Evolutionary conservation across 2,113 vertebrate genomes (phyloP).

Genomic region (Gambusia affinis): DNA sequence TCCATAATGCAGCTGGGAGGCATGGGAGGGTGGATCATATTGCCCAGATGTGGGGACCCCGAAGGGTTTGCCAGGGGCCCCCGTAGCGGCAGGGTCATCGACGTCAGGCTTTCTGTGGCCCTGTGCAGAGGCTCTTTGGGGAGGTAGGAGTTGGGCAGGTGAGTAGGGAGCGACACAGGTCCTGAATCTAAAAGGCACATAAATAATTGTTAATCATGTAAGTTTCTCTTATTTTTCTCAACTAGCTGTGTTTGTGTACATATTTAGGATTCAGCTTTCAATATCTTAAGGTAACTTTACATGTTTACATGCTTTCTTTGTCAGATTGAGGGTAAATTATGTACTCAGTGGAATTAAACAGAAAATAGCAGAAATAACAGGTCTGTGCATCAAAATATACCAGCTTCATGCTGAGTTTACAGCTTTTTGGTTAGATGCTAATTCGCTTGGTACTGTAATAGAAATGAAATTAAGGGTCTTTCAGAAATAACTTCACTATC

Average conservation of each 20-base stretch:
- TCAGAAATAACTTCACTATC: no score
- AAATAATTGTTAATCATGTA: background rate
- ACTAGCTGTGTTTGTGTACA: no score
- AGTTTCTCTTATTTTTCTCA: background rate
- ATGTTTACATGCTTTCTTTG: background rate
- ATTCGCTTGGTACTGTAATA: no score
- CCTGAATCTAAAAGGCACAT: conserved; percentile 74
- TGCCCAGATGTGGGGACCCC: conserved; percentile 88
- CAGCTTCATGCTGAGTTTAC: no score
- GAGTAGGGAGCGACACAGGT: conserved; percentile 77
- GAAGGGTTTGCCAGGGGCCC: conserved; percentile 86
- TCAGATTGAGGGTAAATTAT: background rate
- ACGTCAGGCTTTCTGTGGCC: conserved; percentile 71
- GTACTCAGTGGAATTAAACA: background rate
- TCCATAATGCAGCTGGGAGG: conserved; percentile 97
- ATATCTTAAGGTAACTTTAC: background rate
- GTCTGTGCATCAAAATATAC: no score
- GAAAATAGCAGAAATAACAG: no score
- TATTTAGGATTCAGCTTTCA: no score
- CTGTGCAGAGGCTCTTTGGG: conserved; percentile 84
- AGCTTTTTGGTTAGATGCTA: no score
- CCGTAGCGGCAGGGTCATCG: conserved; percentile 74
- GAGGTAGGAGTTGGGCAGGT: conserved; percentile 82
- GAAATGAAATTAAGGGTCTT: no score
- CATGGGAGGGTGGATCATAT: conserved; percentile 90